Evolutionary conservation across 2,113 vertebrate species (phyloP).

Genomic region (Tychaedon coryphoeus): DNA sequence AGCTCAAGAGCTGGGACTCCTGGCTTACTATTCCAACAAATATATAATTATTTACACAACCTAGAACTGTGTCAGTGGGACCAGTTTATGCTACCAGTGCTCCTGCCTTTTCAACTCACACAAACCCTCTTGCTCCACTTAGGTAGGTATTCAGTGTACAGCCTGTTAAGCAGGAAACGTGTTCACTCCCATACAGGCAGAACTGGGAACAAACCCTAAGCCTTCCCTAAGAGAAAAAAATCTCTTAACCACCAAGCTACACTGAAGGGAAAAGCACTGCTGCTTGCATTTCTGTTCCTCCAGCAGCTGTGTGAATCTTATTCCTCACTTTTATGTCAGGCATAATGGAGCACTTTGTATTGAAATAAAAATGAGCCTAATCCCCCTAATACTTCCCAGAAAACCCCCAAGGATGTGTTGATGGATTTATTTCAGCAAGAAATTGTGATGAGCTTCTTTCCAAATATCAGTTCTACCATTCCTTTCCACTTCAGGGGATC

Average conservation of each 20-base stretch:
- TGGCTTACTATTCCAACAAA: background rate
- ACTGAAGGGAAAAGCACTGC: background rate
- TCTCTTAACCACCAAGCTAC: background rate
- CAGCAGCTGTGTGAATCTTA: background rate
- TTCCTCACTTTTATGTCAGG: background rate
- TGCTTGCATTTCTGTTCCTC: background rate
- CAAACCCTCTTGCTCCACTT: background rate
- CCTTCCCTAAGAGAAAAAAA: background rate
- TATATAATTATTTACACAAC: background rate
- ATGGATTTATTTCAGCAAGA: background rate
- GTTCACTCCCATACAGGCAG: background rate
- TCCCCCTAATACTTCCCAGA: background rate
- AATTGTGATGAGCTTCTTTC: background rate
- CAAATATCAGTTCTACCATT: background rate
- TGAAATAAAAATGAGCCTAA: background rate
- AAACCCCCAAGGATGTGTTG: background rate
- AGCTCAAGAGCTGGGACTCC: background rate
- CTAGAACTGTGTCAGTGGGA: background rate
- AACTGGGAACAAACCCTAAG: background rate
- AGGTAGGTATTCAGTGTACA: background rate
- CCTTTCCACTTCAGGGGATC: background rate
- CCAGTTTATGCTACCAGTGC: background rate
- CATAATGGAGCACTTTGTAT: background rate
- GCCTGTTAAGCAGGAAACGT: background rate
- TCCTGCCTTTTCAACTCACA: background rate